Percentiles rank a stretch among this genome's conserved stretches.
Conservation (phyloP, 2,797 vertebrate species). For the Austrolebias charrua region DNA sequence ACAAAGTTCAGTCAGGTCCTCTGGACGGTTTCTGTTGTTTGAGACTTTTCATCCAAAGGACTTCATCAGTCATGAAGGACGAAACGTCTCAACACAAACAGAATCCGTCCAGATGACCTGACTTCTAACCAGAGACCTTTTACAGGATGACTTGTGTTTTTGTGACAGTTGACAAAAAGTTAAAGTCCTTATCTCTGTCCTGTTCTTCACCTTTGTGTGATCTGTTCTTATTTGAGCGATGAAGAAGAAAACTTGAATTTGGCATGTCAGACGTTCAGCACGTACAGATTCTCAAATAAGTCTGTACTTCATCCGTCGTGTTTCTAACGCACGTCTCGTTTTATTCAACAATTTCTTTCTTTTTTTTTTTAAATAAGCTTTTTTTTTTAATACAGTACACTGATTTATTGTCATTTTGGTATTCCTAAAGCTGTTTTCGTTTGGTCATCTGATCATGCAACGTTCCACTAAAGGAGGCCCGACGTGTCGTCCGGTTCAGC, state of each 20-base stretch:
- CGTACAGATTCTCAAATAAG: slow-evolving; percentile 28
- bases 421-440: slow-evolving; percentile 30
- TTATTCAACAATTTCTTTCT: slow-evolving; percentile 69
- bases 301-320: slow-evolving; percentile 40
- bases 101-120: too few relatives aligned
- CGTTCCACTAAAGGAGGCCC: slow-evolving; percentile 22
- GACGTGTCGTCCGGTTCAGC: slow-evolving; percentile 5
- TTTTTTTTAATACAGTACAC: slow-evolving; percentile 36
- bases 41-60: too few relatives aligned
- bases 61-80: too few relatives aligned
- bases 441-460: slow-evolving; percentile 4
- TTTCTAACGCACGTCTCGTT: slow-evolving; percentile 66
- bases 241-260: slow-evolving; percentile 63
- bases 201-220: neutral
- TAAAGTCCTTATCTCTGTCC: neutral
- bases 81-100: too few relatives aligned
- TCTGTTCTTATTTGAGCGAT: slow-evolving; percentile 40
- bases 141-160: too few relatives aligned
- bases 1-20: too few relatives aligned
- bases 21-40: too few relatives aligned
- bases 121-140: too few relatives aligned
- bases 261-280: slow-evolving; percentile 36
- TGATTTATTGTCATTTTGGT: slow-evolving; percentile 53
- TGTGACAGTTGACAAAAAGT: too few relatives aligned
- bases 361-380: slow-evolving; percentile 27